Conservation (phyloP, 2,797 vertebrate genomes). For the Neomorphus geoffroyi region DNA sequence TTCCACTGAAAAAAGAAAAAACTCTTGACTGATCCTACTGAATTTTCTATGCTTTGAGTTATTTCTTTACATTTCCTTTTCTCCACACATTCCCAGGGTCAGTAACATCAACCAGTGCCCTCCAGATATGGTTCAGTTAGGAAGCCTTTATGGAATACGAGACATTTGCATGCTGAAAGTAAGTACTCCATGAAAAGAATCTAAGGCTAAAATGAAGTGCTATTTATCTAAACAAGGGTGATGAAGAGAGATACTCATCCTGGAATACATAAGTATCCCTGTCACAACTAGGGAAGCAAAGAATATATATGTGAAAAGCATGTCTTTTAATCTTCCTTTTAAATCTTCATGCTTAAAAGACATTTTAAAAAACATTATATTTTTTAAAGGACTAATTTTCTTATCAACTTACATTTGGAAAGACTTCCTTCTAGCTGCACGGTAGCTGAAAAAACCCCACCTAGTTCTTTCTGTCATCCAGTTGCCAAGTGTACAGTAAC, state of each 20-base stretch:
- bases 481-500: neutral
- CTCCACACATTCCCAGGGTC: neutral
- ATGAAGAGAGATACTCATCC: neutral
- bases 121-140: neutral
- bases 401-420: neutral
- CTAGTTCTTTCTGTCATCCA: neutral
- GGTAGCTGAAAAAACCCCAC: neutral
- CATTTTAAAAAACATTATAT: neutral
- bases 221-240: neutral
- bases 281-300: neutral
- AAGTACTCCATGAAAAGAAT: neutral
- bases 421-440: neutral
- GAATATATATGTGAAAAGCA: neutral
- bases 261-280: neutral
- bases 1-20: neutral
- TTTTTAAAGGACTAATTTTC: neutral
- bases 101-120: neutral
- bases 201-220: neutral
- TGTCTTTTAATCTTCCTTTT: rapidly evolving
- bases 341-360: neutral
- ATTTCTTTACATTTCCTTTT: neutral
- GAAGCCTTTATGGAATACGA: neutral
- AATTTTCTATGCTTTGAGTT: neutral
- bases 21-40: neutral
- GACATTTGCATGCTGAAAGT: neutral